A percentile compares a stretch with the other conserved stretches of the same genome.
Conservation (phyloP, 1,140 invertebrate species). For the Conus ventricosus region DNA sequence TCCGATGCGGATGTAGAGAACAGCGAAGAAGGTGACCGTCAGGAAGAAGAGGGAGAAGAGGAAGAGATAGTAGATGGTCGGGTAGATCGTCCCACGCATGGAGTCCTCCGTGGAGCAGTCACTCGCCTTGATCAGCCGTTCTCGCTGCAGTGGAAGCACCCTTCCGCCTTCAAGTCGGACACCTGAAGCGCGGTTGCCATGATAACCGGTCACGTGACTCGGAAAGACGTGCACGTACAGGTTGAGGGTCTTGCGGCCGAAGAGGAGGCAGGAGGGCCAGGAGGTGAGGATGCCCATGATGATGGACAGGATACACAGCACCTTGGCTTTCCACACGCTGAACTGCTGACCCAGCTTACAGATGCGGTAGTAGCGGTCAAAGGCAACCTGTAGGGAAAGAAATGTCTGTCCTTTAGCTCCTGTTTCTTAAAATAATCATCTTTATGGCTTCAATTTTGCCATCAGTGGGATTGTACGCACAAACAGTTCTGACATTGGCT, state of each 20-base stretch:
- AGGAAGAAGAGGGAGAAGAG: slow-evolving; percentile 63
- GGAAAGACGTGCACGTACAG: slow-evolving; percentile 35
- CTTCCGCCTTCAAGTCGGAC: neutral
- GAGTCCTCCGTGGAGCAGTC: slow-evolving; percentile 70
- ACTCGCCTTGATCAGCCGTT: slow-evolving; percentile 47
- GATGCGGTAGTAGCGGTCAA: slow-evolving; percentile 68
- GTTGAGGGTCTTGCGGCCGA: slow-evolving; percentile 60
- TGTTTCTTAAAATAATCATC: no score
- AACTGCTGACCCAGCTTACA: slow-evolving; percentile 65
- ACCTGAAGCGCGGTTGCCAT: neutral
- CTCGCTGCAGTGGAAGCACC: neutral
- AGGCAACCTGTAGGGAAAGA: slow-evolving; percentile 56
- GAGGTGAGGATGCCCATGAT: slow-evolving; percentile 61
- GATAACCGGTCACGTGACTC: neutral
- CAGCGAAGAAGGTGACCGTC: slow-evolving; percentile 62
- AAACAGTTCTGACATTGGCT: no score
- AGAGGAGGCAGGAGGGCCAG: slow-evolving; percentile 66
- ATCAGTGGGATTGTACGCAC: no score
- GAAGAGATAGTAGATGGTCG: slow-evolving; percentile 67
- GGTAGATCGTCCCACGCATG: slow-evolving; percentile 60
- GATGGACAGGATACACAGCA: slow-evolving; percentile 62
- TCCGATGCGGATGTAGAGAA: slow-evolving; percentile 65
- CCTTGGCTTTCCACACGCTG: slow-evolving; percentile 57
- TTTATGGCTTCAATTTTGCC: no score
- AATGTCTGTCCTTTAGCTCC: neutral